These are phyloP conservation scores for Drosophila arawakana DNA, from an alignment of 1,140 invertebrate genomes.

Conservation along the genomic window DNA sequence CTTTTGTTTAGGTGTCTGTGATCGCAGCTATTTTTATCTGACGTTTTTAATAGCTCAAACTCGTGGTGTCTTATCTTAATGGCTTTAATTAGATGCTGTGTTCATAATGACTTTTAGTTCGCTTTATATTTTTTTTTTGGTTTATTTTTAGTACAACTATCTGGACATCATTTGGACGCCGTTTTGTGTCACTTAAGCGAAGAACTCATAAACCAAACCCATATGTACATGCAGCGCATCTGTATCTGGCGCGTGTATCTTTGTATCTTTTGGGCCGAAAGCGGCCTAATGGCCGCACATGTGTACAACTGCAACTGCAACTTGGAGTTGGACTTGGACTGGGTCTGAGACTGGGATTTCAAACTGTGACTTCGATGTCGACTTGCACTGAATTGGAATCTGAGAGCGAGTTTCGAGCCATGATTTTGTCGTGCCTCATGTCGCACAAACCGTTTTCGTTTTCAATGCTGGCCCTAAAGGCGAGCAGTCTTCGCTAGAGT, in stretches of 20 bases:
- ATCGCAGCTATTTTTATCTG: conserved; percentile 2
- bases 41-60: conserved; percentile 15
- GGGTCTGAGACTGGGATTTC: conserved; percentile 11
- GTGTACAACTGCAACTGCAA: conserved; percentile 13
- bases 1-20: background rate
- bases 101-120: conserved; percentile 62
- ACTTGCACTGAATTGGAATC: conserved; percentile 26
- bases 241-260: conserved; percentile 81
- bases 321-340: conserved; percentile 9
- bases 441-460: conserved; percentile 78
- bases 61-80: conserved; percentile 40
- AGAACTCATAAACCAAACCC: conserved; percentile 71
- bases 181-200: conserved; percentile 76
- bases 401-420: conserved; percentile 56
- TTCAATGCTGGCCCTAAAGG: conserved; percentile 77
- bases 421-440: conserved; percentile 77
- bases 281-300: conserved; percentile 55
- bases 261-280: conserved; percentile 55
- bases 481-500: conserved; percentile 53
- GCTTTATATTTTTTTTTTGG: background rate
- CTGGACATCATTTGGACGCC: conserved; percentile 78
- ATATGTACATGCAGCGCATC: conserved; percentile 46
- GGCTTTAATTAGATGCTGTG: conserved; percentile 74
- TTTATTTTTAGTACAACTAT: conserved; percentile 78
- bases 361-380: background rate